Percentiles rank a stretch among this genome's conserved stretches.
Evolutionary conservation across 1,140 invertebrate species (phyloP).

Genomic region (Drosophila oshimai): DNA sequence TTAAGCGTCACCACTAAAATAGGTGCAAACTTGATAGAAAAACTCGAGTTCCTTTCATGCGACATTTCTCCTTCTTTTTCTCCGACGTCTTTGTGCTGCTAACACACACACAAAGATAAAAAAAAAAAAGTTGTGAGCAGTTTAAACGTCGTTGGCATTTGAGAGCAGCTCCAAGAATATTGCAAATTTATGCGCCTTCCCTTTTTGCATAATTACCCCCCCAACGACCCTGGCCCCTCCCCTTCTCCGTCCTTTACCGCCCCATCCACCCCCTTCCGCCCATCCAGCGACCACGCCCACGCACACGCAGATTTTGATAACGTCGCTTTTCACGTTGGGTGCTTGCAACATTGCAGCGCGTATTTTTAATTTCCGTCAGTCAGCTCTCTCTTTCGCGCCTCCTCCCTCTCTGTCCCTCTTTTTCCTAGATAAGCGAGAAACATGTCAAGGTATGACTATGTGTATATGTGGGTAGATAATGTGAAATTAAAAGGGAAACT

Average conservation of each 20-base stretch:
- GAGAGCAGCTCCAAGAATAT: constrained; percentile 72
- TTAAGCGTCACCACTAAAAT: not conserved
- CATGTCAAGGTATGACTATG: constrained; percentile 64
- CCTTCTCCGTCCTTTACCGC: not conserved
- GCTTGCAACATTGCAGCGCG: constrained; percentile 79
- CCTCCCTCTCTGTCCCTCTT: not conserved
- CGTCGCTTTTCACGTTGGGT: constrained; percentile 59
- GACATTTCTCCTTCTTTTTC: constrained; percentile 21
- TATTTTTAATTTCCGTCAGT: constrained; percentile 81
- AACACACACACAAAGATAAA: not conserved
- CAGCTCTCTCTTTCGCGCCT: constrained; percentile 26
- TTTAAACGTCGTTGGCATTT: constrained; percentile 80
- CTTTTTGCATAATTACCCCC: constrained; percentile 80
- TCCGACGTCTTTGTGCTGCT: not conserved
- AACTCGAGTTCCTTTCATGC: not conserved
- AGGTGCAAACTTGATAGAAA: not conserved
- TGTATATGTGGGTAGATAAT: constrained; percentile 63
- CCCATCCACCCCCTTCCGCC: not conserved
- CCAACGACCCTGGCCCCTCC: constrained; percentile 45
- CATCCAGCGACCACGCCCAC: constrained; percentile 20
- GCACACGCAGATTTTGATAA: constrained; percentile 78
- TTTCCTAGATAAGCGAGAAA: constrained; percentile 70
- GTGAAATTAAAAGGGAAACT: constrained; percentile 80
- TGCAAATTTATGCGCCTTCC: constrained; percentile 79
- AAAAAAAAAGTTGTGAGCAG: constrained; percentile 68